A percentile compares a stretch with the other conserved stretches of the same genome.
Evolutionary conservation across 2,113 vertebrate genomes (phyloP).

Genomic region (Uria lomvia): DNA sequence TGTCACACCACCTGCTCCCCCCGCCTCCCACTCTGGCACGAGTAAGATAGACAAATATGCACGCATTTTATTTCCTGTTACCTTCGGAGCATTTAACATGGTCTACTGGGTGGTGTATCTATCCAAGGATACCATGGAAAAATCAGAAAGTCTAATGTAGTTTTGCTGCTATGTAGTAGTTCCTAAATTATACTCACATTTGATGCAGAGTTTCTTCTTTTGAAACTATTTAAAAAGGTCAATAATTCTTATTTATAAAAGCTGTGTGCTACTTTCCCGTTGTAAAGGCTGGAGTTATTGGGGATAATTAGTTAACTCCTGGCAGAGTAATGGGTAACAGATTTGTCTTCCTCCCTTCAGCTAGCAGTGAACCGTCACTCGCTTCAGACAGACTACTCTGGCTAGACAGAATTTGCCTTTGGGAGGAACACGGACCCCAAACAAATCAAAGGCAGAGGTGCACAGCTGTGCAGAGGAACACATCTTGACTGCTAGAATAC

Average conservation of each 20-base stretch:
- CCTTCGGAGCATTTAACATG: slow-evolving; percentile 98
- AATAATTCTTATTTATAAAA: slow-evolving; percentile 74
- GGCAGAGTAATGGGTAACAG: slow-evolving; percentile 37
- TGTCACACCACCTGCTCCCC: slow-evolving; percentile 70
- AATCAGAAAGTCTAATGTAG: slow-evolving; percentile 82
- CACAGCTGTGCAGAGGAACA: slow-evolving; percentile 43
- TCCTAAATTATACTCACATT: slow-evolving; percentile 68
- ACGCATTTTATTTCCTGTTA: slow-evolving; percentile 96
- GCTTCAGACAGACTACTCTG: slow-evolving; percentile 1
- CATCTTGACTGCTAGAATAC: slow-evolving; percentile 11
- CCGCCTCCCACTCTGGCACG: slow-evolving; percentile 80
- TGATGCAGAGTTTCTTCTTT: slow-evolving; percentile 77
- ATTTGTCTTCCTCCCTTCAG: slow-evolving; percentile 50
- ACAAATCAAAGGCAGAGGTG: not conserved
- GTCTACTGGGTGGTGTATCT: slow-evolving; percentile 99
- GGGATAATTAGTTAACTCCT: slow-evolving; percentile 58
- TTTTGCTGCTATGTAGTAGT: slow-evolving; percentile 73
- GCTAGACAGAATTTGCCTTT: not conserved
- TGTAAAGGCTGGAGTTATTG: slow-evolving; percentile 67
- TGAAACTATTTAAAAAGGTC: slow-evolving; percentile 75
- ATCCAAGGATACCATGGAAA: slow-evolving; percentile 95
- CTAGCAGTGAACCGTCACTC: slow-evolving; percentile 20
- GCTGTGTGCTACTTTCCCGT: slow-evolving; percentile 67
- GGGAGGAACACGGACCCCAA: not conserved
- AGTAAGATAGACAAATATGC: slow-evolving; percentile 99